phyloP scores from a whole-genome alignment of 2,888 invertebrate genomes.

The Pseudococcus viburni region DNA sequence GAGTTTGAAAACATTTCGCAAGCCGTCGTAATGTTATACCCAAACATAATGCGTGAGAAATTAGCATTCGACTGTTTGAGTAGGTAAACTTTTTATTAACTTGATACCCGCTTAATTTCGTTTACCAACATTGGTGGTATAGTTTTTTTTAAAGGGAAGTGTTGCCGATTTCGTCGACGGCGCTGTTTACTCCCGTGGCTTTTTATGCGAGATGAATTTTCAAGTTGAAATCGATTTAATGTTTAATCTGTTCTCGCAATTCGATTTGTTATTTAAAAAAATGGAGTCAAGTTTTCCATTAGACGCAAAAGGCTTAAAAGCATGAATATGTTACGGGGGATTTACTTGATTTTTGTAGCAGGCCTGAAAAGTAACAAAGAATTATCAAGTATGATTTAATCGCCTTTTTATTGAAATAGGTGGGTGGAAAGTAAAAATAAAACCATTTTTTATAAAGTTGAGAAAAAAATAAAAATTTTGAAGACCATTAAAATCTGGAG shows the following conservation, averaged over 20 bases:
- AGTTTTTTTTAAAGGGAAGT: not conserved
- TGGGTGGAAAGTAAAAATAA: too few species aligned
- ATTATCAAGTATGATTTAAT: too few species aligned
- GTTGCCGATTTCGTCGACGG: not conserved
- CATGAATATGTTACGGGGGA: too few species aligned
- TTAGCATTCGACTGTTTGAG: not conserved
- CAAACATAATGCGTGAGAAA: conserved; percentile 1
- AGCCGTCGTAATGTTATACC: not conserved
- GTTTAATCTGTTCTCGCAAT: not conserved
- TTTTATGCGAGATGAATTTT: not conserved
- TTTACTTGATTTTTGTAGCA: too few species aligned
- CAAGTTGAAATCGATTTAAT: not conserved
- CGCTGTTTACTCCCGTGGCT: not conserved
- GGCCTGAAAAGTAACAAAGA: too few species aligned
- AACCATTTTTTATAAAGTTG: too few species aligned
- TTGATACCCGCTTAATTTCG: not conserved
- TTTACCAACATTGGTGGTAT: not conserved
- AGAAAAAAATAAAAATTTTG: too few species aligned
- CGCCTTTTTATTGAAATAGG: too few species aligned
- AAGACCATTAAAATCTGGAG: too few species aligned
- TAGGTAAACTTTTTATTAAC: not conserved
- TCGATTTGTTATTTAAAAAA: not conserved
- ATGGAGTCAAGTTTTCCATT: not conserved
- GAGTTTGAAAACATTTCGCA: not conserved
- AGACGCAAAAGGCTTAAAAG: too few species aligned